A percentile compares a stretch with the other conserved stretches of the same genome.
Conservation (phyloP, 2,113 vertebrate species). For the Pomatostomus ruficeps region DNA sequence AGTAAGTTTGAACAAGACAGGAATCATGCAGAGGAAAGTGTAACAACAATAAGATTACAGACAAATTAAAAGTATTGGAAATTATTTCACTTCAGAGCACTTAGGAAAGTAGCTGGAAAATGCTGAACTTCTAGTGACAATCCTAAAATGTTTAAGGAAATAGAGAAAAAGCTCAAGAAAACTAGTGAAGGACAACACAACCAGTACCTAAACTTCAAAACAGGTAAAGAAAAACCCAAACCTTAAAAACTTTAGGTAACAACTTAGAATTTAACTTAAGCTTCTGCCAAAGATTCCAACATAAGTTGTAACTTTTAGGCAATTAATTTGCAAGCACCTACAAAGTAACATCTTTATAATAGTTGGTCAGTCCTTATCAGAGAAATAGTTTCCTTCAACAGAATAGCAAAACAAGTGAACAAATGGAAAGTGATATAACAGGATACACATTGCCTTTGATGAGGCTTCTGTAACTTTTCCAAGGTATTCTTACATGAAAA, state of each 20-base stretch:
- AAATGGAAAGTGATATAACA: not conserved
- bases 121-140: not conserved
- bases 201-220: not conserved
- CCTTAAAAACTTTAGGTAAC: not conserved
- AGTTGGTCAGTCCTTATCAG: not conserved
- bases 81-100: not conserved
- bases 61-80: not conserved
- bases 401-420: not conserved
- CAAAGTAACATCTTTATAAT: not conserved
- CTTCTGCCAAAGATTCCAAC: not conserved
- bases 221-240: not conserved
- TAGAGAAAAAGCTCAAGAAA: not conserved
- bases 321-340: not conserved
- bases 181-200: not conserved
- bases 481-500: not conserved
- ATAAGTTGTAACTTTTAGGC: not conserved
- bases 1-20: not conserved
- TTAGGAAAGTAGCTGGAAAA: not conserved
- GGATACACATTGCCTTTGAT: not conserved
- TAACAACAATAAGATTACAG: not conserved
- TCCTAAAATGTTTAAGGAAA: not conserved
- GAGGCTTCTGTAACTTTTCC: not conserved
- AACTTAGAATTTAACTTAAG: not conserved
- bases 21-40: accelerated
- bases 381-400: not conserved